Conservation (phyloP, 2,797 vertebrate genomes). For the Vultur gryphus region DNA sequence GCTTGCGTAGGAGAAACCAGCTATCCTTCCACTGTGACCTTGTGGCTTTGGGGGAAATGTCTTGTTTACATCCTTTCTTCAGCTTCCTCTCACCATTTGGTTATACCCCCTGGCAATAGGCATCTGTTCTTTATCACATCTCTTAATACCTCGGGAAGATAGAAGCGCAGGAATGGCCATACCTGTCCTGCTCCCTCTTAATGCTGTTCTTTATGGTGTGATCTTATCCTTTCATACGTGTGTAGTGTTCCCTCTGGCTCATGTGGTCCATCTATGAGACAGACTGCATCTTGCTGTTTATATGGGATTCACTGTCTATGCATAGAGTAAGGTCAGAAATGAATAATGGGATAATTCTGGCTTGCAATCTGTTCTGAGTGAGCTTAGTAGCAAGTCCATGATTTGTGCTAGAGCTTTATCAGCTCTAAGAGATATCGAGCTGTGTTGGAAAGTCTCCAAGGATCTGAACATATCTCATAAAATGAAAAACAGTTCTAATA, state of each 20-base stretch:
- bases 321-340: background rate
- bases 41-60: background rate
- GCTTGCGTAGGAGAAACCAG: background rate
- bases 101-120: background rate
- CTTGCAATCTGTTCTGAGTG: background rate
- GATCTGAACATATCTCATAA: background rate
- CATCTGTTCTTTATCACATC: background rate
- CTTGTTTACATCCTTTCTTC: background rate
- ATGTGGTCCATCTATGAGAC: background rate
- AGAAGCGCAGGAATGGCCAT: background rate
- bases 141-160: accelerated
- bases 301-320: background rate
- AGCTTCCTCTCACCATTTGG: background rate
- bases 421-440: background rate
- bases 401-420: background rate
- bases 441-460: background rate
- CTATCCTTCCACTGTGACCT: background rate
- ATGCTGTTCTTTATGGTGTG: background rate
- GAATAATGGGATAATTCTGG: background rate
- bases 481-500: background rate
- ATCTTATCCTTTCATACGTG: accelerated
- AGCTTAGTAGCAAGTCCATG: background rate
- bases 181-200: background rate
- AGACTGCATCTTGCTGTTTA: background rate
- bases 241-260: background rate